Conservation (phyloP, 1,140 invertebrate species). For the Medauroidea extradentata region DNA sequence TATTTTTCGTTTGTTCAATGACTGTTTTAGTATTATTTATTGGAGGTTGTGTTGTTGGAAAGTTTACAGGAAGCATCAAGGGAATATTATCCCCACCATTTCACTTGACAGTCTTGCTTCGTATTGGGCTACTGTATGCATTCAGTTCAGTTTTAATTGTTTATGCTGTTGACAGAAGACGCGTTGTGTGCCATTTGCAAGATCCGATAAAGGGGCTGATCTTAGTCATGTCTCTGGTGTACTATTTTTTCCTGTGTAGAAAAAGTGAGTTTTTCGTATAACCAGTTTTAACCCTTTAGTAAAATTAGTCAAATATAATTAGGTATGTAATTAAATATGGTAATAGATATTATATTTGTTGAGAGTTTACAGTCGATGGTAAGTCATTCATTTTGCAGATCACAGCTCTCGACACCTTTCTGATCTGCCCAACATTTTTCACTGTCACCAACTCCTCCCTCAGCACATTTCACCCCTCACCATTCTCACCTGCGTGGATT, state of each 20-base stretch:
- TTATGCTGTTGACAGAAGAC: slow-evolving; percentile 39
- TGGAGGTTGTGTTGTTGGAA: slow-evolving; percentile 3
- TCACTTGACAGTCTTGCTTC: slow-evolving; percentile 13
- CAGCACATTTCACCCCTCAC: too few species aligned
- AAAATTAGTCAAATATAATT: not conserved
- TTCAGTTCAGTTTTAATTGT: slow-evolving; percentile 22
- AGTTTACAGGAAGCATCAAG: not conserved
- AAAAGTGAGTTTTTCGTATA: slow-evolving; percentile 46
- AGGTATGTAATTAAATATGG: too few species aligned
- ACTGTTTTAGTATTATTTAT: slow-evolving; percentile 6
- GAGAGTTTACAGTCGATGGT: too few species aligned
- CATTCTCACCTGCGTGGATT: too few species aligned
- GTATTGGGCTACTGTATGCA: slow-evolving; percentile 23
- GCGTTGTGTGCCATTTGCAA: slow-evolving; percentile 55
- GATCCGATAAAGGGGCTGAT: slow-evolving; percentile 55
- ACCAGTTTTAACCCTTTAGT: not conserved
- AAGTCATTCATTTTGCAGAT: too few species aligned
- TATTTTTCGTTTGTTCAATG: slow-evolving; percentile 7
- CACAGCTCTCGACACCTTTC: too few species aligned
- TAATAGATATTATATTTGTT: too few species aligned
- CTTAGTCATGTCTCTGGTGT: slow-evolving; percentile 52
- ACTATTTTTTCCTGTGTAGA: slow-evolving; percentile 56
- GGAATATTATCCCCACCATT: slow-evolving; percentile 16
- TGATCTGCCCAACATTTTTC: too few species aligned
- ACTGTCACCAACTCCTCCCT: too few species aligned